These are phyloP conservation scores for Tribolium freemani DNA, from an alignment of 2,888 invertebrate genomes.

Conservation along the genomic window DNA sequence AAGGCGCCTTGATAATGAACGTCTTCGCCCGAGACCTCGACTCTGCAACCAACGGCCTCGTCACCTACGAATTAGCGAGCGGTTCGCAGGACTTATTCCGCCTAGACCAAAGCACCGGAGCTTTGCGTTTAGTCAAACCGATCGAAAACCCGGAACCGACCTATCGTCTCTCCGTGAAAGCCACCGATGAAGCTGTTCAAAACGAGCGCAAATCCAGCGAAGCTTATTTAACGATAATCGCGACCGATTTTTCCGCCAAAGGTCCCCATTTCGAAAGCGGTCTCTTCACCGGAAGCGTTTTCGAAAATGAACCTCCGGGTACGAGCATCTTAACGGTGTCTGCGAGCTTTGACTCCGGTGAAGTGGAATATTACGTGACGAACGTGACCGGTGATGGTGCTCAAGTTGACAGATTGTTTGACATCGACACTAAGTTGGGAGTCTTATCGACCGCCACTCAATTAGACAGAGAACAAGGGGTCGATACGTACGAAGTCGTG, in stretches of 20 bases:
- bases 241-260: conserved; percentile 72
- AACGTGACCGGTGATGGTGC: conserved; percentile 82
- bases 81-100: conserved; percentile 85
- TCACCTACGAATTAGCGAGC: conserved; percentile 89
- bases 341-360: conserved; percentile 76
- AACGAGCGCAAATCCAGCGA: conserved; percentile 90
- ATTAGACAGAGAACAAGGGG: conserved; percentile 87
- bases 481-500: conserved; percentile 86
- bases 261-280: conserved; percentile 76
- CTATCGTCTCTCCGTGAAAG: conserved; percentile 87
- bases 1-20: conserved; percentile 80
- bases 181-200: conserved; percentile 93
- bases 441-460: conserved; percentile 88
- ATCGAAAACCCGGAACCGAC: conserved; percentile 77
- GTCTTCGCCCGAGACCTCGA: conserved; percentile 90
- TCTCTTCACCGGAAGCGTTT: conserved; percentile 82
- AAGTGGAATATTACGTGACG: conserved; percentile 92
- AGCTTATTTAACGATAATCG: conserved; percentile 85
- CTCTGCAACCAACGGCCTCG: conserved; percentile 91
- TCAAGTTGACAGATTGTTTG: conserved; percentile 91
- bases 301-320: conserved; percentile 91
- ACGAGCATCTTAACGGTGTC: conserved; percentile 87
- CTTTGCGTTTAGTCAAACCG: conserved; percentile 76
- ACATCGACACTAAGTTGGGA: conserved; percentile 90
- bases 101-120: conserved; percentile 85